phyloP scores from a whole-genome alignment of 2,888 invertebrate species.

The Mallateleia sp. region DNA sequence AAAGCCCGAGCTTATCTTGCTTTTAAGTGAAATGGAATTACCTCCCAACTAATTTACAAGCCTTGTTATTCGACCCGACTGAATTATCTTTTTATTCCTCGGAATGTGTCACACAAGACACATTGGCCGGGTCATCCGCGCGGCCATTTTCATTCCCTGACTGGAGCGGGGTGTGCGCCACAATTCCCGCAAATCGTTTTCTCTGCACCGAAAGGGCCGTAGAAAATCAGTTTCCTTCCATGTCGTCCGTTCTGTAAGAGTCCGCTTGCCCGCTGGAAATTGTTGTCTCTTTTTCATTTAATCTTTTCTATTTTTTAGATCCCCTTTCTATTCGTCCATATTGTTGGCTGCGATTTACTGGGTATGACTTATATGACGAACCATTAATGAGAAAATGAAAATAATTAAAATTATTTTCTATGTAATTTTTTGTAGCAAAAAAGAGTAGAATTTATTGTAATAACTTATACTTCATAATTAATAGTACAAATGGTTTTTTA shows the following conservation, averaged over 20 bases:
- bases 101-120: constrained; percentile 64
- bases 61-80: constrained; percentile 69
- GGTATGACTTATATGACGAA: too few species aligned
- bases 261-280: constrained; percentile 69
- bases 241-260: constrained; percentile 73
- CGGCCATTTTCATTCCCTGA: constrained; percentile 43
- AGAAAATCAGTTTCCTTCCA: constrained; percentile 83
- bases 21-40: constrained; percentile 72
- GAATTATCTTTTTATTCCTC: constrained; percentile 72
- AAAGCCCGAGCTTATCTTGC: constrained; percentile 52
- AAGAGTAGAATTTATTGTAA: too few species aligned
- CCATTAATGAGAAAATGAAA: too few species aligned
- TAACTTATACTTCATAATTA: too few species aligned
- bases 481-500: too few species aligned
- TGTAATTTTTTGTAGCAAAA: too few species aligned
- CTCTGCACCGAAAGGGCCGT: constrained; percentile 77
- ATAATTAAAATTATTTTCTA: too few species aligned
- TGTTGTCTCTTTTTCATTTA: constrained; percentile 26
- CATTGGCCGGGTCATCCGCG: constrained; percentile 57
- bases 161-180: constrained; percentile 43
- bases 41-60: constrained; percentile 63
- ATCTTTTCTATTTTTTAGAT: constrained; percentile 34
- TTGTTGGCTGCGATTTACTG: too few species aligned
- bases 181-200: constrained; percentile 83
- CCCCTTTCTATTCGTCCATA: too few species aligned